A percentile compares a stretch with the other conserved stretches of the same genome.
phyloP scores from a whole-genome alignment of 2,888 invertebrate genomes.

The Parelbella ahira region DNA sequence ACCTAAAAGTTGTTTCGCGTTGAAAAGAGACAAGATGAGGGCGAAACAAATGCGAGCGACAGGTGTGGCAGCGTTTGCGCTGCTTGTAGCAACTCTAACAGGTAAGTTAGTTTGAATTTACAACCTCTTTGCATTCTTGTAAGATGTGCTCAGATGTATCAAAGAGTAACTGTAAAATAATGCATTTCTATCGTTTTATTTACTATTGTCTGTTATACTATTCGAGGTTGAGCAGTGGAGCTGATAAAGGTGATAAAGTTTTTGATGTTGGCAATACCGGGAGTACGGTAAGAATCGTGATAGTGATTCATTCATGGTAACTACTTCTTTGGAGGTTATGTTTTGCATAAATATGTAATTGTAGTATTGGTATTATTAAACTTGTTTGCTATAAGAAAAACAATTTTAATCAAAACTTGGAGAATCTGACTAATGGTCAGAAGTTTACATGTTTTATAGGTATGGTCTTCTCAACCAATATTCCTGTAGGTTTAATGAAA shows the following conservation, averaged over 20 bases:
- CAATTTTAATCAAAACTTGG: too few relatives aligned
- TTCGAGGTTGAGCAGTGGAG: constrained; percentile 6
- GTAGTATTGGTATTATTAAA: too few relatives aligned
- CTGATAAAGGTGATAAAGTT: constrained; percentile 30
- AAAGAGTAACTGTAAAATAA: too few relatives aligned
- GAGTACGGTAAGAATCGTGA: constrained; percentile 29
- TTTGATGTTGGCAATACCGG: constrained; percentile 41
- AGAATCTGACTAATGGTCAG: too few relatives aligned
- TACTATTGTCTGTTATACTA: background rate
- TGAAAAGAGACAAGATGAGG: constrained; percentile 75
- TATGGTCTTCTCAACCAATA: too few relatives aligned
- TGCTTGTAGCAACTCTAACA: constrained; percentile 69
- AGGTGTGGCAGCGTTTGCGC: constrained; percentile 73
- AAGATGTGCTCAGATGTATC: too few relatives aligned
- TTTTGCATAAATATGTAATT: constrained; percentile 18
- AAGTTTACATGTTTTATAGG: too few relatives aligned
- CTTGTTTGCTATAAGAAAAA: too few relatives aligned
- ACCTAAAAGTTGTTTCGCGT: constrained; percentile 51
- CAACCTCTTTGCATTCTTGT: too few relatives aligned
- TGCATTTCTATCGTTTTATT: background rate
- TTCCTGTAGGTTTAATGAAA: too few relatives aligned
- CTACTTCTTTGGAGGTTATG: constrained; percentile 34
- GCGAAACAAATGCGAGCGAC: constrained; percentile 63
- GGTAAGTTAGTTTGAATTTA: too few relatives aligned
- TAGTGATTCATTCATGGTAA: constrained; percentile 41